phyloP scores from a whole-genome alignment of 2,113 vertebrate genomes.

The Eidolon helvum region DNA sequence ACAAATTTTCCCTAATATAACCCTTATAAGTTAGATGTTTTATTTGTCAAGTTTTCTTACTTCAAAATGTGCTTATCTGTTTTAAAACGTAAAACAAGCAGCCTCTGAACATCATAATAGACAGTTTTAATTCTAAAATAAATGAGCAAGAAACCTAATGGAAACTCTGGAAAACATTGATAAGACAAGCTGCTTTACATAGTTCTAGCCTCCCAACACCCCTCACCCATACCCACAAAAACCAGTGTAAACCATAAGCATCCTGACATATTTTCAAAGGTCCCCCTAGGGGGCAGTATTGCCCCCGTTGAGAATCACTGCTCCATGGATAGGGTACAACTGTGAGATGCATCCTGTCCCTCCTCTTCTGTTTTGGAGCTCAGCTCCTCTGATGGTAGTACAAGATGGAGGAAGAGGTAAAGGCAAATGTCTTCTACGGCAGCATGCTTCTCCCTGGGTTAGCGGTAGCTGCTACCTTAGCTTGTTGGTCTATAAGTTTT shows the following conservation, averaged over 20 bases:
- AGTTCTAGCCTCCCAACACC: not conserved
- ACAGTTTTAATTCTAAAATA: slow-evolving; percentile 21
- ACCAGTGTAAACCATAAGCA: not conserved
- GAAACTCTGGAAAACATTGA: not conserved
- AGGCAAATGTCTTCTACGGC: not conserved
- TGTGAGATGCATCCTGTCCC: not conserved
- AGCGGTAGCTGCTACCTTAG: not conserved
- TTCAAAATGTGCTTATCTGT: not conserved
- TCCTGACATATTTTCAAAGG: not conserved
- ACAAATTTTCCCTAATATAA: not conserved
- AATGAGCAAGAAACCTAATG: not conserved
- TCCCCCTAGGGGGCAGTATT: not conserved
- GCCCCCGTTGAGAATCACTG: not conserved
- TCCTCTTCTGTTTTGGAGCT: not conserved
- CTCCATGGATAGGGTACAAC: not conserved
- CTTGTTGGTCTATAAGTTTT: not conserved
- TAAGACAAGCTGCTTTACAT: not conserved
- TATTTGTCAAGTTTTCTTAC: not conserved
- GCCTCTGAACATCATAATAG: not conserved
- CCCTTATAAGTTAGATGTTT: not conserved
- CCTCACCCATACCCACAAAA: not conserved
- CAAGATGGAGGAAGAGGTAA: not conserved
- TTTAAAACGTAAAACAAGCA: not conserved
- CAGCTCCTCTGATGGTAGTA: not conserved
- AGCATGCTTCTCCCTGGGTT: not conserved